Evolutionary conservation across 2,888 invertebrate genomes (phyloP), one percentile per base, ranked within the genome.

Genomic region (Colletes collaris): DNA sequence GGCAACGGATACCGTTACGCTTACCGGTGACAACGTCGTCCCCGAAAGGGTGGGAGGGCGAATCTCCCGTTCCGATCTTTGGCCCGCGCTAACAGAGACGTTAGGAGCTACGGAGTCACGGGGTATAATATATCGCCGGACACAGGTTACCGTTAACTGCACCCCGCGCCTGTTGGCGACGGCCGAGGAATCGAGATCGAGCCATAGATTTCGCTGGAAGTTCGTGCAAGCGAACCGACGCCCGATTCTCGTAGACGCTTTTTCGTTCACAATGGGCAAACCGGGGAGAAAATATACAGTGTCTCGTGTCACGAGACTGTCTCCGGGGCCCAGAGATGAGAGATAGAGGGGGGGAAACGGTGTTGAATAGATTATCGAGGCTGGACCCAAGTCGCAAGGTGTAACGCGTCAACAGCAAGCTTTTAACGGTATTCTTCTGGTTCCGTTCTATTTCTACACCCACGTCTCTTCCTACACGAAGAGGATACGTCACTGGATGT

Each of bases 101-200:
- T 90, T 86, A 88, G 81, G 74, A 80, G 74, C 78, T 68, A 79
- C 75, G 78, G 64, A 71, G 83, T 74, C 82, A 70, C 76, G 74
- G 86, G 27, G 71, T 76, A 77, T 88, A 88, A 90, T 90, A 89
- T 90, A 90, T 90, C 83, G 81, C 84, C 83, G 84, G 89, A 89
- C 87, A 83, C 82, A 60, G 75, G 69, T 83, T 86, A 89, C 89
- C 89, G 87, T 89, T 89, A 89, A 63, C 65, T 40, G 79, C 79
- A 73, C 76, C 76, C 79, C 73, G 86, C 67, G 70, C 69, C 76
- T 80, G 71, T 76, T 73, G 81, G 58, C 59, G 27, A 11, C 70
- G 46, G 53, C 35, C 11, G 62, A 71, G 82, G 83, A 82, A 85
- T 84, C 71, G 40, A 86, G 86, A 86, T 86, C 80, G 68, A 76